phyloP scores from a whole-genome alignment of 2,888 invertebrate genomes.

The Sericinus montela region DNA sequence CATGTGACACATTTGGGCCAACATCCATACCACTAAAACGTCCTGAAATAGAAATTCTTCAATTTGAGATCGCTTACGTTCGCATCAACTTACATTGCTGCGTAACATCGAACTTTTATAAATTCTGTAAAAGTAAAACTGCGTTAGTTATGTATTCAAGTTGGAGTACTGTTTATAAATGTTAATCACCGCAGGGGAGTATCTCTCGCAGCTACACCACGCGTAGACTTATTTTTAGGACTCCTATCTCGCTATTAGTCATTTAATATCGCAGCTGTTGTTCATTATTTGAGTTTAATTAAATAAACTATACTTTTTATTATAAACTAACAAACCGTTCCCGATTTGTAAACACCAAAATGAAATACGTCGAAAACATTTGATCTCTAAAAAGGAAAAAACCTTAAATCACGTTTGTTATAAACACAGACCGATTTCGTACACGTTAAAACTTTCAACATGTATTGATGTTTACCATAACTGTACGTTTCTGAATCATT shows the following conservation, averaged over 20 bases:
- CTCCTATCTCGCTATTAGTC: constrained; percentile 55
- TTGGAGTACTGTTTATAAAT: constrained; percentile 4
- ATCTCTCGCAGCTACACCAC: constrained; percentile 43
- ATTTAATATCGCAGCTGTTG: constrained; percentile 37
- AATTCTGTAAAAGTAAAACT: not conserved
- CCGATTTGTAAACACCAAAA: not conserved
- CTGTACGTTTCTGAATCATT: too few relatives aligned
- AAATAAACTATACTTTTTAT: constrained; percentile 16
- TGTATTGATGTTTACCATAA: too few relatives aligned
- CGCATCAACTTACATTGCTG: constrained; percentile 20
- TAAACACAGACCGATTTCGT: too few relatives aligned
- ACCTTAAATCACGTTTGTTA: not conserved
- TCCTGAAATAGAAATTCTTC: constrained; percentile 24
- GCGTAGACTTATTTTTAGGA: constrained; percentile 61
- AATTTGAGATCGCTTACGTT: not conserved
- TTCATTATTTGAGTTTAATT: constrained; percentile 20
- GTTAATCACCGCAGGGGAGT: constrained; percentile 40
- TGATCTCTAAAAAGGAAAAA: not conserved
- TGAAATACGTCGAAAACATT: constrained; percentile 2
- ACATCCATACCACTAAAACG: constrained; percentile 37
- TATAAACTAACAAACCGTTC: constrained; percentile 7
- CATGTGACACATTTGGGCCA: constrained; percentile 63
- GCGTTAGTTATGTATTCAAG: constrained; percentile 4
- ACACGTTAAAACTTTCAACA: too few relatives aligned
- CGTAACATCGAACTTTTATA: not conserved